phyloP scores from a whole-genome alignment of 2,888 invertebrate species.

The Diarsia dahlii region DNA sequence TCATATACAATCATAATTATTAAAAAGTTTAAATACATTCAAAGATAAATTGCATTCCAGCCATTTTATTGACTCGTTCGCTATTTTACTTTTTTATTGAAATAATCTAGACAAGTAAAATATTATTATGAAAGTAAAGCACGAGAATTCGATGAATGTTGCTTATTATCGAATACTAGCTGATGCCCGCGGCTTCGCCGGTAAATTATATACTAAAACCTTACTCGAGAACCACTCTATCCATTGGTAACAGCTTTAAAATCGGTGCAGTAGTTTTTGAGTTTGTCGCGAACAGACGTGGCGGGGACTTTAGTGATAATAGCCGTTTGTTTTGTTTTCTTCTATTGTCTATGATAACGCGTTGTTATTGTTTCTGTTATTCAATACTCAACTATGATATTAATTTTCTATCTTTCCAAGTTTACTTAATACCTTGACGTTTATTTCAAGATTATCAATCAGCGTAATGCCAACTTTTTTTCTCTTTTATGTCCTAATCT shows the following conservation, averaged over 20 bases:
- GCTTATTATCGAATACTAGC: not conserved
- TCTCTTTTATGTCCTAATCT: not conserved
- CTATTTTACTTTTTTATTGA: not conserved
- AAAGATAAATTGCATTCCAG: conserved; percentile 12
- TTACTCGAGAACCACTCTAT: no score
- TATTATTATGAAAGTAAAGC: conserved; percentile 32
- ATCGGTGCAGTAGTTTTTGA: no score
- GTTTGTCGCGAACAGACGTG: conserved; percentile 15
- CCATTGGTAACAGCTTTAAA: no score
- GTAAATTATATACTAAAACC: no score
- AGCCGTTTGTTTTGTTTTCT: conserved; percentile 42
- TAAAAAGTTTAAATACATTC: not conserved
- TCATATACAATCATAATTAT: conserved; percentile 1
- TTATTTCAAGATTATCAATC: not conserved
- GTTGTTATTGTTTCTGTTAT: conserved; percentile 21
- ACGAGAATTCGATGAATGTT: conserved; percentile 46
- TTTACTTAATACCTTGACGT: not conserved
- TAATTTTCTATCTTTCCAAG: not conserved
- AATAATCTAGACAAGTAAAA: conserved; percentile 1
- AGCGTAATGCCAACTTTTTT: not conserved
- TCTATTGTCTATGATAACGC: conserved; percentile 36
- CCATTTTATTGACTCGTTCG: conserved; percentile 3
- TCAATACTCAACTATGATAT: conserved; percentile 1
- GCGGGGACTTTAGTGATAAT: no score
- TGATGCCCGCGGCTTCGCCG: no score